Conservation (phyloP, 2,797 vertebrate genomes). For the Eurystomus glaucurus region DNA sequence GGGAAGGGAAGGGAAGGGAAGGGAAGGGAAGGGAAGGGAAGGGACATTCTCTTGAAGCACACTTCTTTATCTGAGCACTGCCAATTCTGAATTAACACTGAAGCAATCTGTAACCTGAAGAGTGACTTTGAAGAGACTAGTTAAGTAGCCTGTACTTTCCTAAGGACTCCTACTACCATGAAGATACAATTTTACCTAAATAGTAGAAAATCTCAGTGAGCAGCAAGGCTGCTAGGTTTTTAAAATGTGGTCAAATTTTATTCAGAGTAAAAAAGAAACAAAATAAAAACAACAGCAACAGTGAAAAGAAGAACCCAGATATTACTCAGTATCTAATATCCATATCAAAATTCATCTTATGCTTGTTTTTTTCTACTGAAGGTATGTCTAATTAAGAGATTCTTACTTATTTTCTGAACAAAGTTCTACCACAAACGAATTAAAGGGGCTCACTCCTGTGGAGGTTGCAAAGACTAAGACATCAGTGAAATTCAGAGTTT, state of each 20-base stretch:
- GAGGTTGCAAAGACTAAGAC: background rate
- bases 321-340: background rate
- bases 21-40: background rate
- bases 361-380: background rate
- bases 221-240: background rate
- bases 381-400: background rate
- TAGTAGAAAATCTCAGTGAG: background rate
- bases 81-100: background rate
- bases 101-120: background rate
- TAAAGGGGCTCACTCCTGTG: background rate
- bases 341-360: background rate
- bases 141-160: background rate
- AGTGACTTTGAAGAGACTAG: background rate
- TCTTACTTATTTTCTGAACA: background rate
- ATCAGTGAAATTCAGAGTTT: background rate
- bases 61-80: background rate
- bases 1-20: too few species aligned
- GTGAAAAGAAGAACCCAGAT: background rate
- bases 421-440: background rate
- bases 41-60: background rate
- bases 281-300: background rate
- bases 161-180: background rate
- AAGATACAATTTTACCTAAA: background rate
- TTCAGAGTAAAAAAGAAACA: background rate
- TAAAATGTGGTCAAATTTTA: background rate